A percentile compares a stretch with the other conserved stretches of the same genome.
phyloP scores from a whole-genome alignment of 1,140 invertebrate genomes.

The Pogonomyrmex barbatus region DNA sequence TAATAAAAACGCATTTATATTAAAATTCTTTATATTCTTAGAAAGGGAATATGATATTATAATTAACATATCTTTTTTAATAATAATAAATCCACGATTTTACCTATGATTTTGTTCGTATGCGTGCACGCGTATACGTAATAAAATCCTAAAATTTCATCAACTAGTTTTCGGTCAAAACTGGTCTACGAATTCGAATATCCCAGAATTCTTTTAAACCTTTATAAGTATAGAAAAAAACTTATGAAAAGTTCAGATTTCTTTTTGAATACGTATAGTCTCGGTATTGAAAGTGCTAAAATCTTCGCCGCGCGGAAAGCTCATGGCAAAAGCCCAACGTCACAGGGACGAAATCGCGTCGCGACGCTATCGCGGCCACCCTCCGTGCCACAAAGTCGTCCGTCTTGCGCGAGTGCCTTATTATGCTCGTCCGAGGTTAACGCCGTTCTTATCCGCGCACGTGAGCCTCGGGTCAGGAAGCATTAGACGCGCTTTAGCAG shows the following conservation, averaged over 20 bases:
- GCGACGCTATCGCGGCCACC: constrained; percentile 18
- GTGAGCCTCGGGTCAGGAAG: constrained; percentile 62
- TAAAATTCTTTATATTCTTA: not conserved
- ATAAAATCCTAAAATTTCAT: not conserved
- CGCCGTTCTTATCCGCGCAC: constrained; percentile 59
- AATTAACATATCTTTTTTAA: not conserved
- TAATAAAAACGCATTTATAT: not conserved
- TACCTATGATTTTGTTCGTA: no score
- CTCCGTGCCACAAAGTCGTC: constrained; percentile 61
- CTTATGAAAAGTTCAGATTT: constrained; percentile 46
- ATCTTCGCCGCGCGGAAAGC: constrained; percentile 6
- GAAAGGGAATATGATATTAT: not conserved
- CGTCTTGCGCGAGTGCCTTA: constrained; percentile 65
- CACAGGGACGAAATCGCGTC: constrained; percentile 24
- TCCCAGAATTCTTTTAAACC: not conserved
- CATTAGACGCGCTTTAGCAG: constrained; percentile 63
- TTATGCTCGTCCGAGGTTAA: constrained; percentile 65
- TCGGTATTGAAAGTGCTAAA: constrained; percentile 34
- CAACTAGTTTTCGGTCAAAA: not conserved
- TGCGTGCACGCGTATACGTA: no score
- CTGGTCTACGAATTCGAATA: not conserved
- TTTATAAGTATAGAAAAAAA: not conserved
- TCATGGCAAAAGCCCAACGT: constrained; percentile 28
- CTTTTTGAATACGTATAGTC: constrained; percentile 6
- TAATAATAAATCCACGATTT: not conserved